Conservation (phyloP, 2,797 vertebrate species). For the Spatula versicolor region DNA sequence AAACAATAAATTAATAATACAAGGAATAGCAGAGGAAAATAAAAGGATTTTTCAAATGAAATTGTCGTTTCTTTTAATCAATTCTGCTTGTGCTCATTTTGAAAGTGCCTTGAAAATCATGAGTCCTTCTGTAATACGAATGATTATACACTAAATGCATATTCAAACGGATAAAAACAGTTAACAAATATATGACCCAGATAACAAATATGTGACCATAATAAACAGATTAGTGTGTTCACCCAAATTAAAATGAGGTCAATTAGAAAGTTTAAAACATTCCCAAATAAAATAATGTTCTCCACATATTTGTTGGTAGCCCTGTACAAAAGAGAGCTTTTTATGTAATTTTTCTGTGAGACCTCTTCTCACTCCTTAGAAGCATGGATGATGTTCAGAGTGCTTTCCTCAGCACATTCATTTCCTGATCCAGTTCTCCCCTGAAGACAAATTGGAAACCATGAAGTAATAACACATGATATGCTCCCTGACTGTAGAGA, state of each 20-base stretch:
- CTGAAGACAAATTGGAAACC: not conserved
- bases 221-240: not conserved
- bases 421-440: not conserved
- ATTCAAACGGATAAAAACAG: not conserved
- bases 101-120: not conserved
- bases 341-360: not conserved
- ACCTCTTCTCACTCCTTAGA: not conserved
- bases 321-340: not conserved
- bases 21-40: not conserved
- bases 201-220: not conserved
- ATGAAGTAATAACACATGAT: not conserved
- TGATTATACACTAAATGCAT: not conserved
- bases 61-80: not conserved
- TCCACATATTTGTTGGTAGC: not conserved
- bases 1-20: not conserved
- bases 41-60: not conserved
- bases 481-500: not conserved
- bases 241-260: not conserved
- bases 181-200: not conserved
- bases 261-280: not conserved
- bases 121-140: not conserved
- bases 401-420: not conserved
- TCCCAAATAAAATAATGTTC: not conserved
- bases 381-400: rapidly evolving
- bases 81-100: not conserved